These are phyloP conservation scores for Chitala chitala DNA, from an alignment of 2,113 vertebrate genomes.

Conservation along the genomic window DNA sequence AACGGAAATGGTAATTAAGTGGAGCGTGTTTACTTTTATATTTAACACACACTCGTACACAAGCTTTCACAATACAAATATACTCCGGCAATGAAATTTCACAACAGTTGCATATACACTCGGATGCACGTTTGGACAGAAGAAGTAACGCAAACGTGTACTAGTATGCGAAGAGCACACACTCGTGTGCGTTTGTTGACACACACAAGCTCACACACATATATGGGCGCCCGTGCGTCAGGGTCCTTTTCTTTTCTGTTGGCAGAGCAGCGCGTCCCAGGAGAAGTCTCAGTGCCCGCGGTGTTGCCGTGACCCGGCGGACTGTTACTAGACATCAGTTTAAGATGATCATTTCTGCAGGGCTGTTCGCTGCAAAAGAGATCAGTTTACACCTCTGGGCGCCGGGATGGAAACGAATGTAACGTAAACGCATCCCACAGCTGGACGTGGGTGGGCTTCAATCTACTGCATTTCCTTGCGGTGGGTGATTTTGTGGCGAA, in stretches of 20 bases:
- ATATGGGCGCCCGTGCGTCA: no score
- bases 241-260: background rate
- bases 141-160: conserved; percentile 20
- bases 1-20: no score
- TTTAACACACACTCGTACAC: background rate
- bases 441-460: conserved; percentile 20
- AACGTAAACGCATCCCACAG: conserved; percentile 10
- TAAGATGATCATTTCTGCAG: no score
- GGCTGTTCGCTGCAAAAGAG: no score
- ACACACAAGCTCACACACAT: background rate
- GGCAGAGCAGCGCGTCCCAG: no score
- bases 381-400: background rate
- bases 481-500: background rate
- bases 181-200: background rate
- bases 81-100: conserved; percentile 7
- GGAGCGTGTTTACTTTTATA: no score
- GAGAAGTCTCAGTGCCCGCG: no score
- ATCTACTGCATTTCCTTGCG: background rate
- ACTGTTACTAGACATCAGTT: no score
- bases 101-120: background rate
- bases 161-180: background rate
- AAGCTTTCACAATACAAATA: background rate
- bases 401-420: conserved; percentile 14
- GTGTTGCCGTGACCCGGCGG: no score
- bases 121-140: background rate